Conservation (phyloP, 64 coral and sea anemone species). For the Montipora cactus region DNA sequence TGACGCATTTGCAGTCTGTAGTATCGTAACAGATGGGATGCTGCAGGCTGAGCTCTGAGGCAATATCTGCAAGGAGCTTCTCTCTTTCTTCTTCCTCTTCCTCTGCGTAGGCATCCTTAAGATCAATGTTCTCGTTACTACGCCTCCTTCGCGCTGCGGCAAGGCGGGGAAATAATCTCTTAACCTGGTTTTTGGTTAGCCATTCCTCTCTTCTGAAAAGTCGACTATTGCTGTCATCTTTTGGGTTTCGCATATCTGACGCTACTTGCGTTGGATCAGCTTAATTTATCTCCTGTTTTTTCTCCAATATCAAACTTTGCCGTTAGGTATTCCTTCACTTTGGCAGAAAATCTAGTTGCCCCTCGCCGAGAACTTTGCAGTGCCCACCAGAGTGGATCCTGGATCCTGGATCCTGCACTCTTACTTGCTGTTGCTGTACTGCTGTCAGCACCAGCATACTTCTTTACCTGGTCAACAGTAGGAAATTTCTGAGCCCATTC, state of each 20-base stretch:
- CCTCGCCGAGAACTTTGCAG: constrained; percentile 11
- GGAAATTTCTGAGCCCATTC: constrained; percentile 53
- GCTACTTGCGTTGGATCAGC: constrained; percentile 36
- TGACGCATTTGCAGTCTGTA: background rate
- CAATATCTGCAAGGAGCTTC: background rate
- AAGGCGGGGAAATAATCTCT: constrained; percentile 73
- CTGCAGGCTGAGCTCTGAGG: background rate
- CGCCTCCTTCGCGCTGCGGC: constrained; percentile 38
- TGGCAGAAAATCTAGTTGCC: background rate
- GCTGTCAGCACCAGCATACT: background rate
- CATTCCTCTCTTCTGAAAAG: constrained; percentile 53
- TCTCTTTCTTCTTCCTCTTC: constrained; percentile 1
- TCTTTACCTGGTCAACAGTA: constrained; percentile 35
- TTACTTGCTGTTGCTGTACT: background rate
- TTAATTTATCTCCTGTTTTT: constrained; percentile 58
- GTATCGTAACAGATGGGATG: background rate
- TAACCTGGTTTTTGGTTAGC: constrained; percentile 52
- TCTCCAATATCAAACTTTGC: constrained; percentile 68
- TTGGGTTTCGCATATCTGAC: constrained; percentile 63
- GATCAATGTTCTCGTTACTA: constrained; percentile 1
- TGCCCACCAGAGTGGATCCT: constrained; percentile 18
- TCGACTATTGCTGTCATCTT: constrained; percentile 7
- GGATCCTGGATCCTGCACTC: constrained; percentile 4
- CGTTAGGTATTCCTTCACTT: constrained; percentile 36
- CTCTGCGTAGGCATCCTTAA: background rate